Evolutionary conservation across 2,888 invertebrate species (phyloP), one percentile per base, ranked within the genome.

Genomic region (Elysia crispata): DNA sequence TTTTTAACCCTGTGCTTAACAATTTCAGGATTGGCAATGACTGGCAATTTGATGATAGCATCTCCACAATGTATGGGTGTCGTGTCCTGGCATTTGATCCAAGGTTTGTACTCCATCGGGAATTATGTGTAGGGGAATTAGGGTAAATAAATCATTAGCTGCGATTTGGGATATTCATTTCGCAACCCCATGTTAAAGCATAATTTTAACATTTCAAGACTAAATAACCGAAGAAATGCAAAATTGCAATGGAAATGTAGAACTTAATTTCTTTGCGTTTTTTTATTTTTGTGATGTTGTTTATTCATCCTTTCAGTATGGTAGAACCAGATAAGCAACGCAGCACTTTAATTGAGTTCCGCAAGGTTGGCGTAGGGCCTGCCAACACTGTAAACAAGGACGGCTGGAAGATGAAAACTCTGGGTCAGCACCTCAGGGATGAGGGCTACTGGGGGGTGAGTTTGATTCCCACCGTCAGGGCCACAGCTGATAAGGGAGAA

Each of bases 71-170:
- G 25, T 88, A 88, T 62, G 82, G 85, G 5, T 92, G 92, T 82
- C 87, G 86, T 76, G 91, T 92, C 1, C 85, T 90, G 84, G 88
- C 92, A 1, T 92, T 89, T 85, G 92, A 92, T 82, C 92, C 91
- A 23, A 90, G 90, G 91, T 91, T n/a, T 70, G 33, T 64, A 33
- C 1, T 25, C 25, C 33, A 20, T 1, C 20, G 41, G 3, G 15
- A 3, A 1, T n/a, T n/a, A n/a, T n/a, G n/a, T n/a, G n/a, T n/a
- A n/a, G n/a, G n/a, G n/a, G n/a, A n/a, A n/a, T n/a, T n/a, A n/a
- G 41, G 11, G 41, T 11, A 41, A 41, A 41, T 41, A 41, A 41
- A 3, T 41, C 41, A 41, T 6, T 41, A 3, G 5, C 41, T 41
- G 41, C 41, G n/a, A n/a, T n/a, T n/a, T n/a, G n/a, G n/a, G n/a